Evolutionary conservation across 2,888 invertebrate species (phyloP).

Genomic region (Urechis unicinctus): DNA sequence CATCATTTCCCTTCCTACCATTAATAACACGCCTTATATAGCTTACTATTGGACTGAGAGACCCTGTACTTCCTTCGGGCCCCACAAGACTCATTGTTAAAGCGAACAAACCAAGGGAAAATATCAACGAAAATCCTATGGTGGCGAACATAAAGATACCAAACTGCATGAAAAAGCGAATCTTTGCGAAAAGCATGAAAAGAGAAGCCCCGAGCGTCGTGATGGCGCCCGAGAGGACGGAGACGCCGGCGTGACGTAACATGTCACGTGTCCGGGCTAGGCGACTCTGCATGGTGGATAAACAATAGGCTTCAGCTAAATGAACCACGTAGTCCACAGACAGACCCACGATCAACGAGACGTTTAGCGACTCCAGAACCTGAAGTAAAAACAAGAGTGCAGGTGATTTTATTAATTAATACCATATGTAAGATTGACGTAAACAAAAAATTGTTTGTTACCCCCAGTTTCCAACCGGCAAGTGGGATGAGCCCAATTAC

Average conservation of each 20-base stretch:
- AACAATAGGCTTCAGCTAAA: slow-evolving; percentile 37
- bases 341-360: slow-evolving; percentile 35
- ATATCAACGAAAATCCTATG: slow-evolving; percentile 37
- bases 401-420: background rate
- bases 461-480: slow-evolving; percentile 43
- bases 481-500: slow-evolving; percentile 39
- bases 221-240: slow-evolving; percentile 35
- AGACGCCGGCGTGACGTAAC: slow-evolving; percentile 33
- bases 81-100: slow-evolving; percentile 28
- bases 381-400: slow-evolving; percentile 2
- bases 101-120: slow-evolving; percentile 29
- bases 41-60: slow-evolving; percentile 12
- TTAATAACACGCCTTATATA: background rate
- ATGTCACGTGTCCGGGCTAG: slow-evolving; percentile 29
- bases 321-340: slow-evolving; percentile 41
- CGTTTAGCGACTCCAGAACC: slow-evolving; percentile 36
- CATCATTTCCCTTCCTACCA: background rate
- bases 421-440: background rate
- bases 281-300: slow-evolving; percentile 24
- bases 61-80: slow-evolving; percentile 26
- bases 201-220: slow-evolving; percentile 39
- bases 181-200: slow-evolving; percentile 39
- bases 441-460: slow-evolving; percentile 20
- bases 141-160: slow-evolving; percentile 39
- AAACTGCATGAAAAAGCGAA: slow-evolving; percentile 39